Percentiles rank a stretch among this genome's conserved stretches.
phyloP scores from a whole-genome alignment of 2,113 vertebrate genomes.

The Campylomormyrus numenius region DNA sequence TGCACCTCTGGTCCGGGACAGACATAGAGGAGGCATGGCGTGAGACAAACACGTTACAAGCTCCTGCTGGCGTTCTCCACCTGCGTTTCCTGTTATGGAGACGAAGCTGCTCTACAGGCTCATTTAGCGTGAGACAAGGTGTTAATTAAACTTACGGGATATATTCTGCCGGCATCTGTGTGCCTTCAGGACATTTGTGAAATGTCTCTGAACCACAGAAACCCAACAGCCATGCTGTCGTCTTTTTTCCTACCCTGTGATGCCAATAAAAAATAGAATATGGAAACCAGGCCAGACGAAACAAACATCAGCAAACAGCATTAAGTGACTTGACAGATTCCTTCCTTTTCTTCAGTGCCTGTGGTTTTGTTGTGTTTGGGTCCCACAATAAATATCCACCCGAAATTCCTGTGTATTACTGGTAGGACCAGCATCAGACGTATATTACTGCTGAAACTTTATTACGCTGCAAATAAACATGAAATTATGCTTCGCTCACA shows the following conservation, averaged over 20 bases:
- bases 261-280: not conserved
- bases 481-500: slow-evolving; percentile 42
- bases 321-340: not conserved
- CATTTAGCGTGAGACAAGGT: slow-evolving; percentile 81
- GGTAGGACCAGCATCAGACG: not conserved
- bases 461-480: slow-evolving; percentile 41
- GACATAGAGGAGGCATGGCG: not conserved
- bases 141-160: slow-evolving; percentile 82
- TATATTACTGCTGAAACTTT: not conserved
- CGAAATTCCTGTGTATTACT: not conserved
- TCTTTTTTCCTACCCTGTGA: not conserved
- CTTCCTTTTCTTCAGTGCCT: not conserved
- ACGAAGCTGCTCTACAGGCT: slow-evolving; percentile 68
- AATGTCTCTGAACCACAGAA: not conserved
- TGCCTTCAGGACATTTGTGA: slow-evolving; percentile 17
- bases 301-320: not conserved
- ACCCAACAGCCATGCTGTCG: not conserved
- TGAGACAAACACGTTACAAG: not conserved
- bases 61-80: not conserved
- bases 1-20: not conserved
- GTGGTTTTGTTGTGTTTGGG: not conserved
- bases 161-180: slow-evolving; percentile 13
- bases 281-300: not conserved
- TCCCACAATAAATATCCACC: not conserved
- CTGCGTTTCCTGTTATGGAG: slow-evolving; percentile 55